Evolutionary conservation across 2,888 invertebrate genomes (phyloP).

Genomic region (Fissipunctia ypsillon): DNA sequence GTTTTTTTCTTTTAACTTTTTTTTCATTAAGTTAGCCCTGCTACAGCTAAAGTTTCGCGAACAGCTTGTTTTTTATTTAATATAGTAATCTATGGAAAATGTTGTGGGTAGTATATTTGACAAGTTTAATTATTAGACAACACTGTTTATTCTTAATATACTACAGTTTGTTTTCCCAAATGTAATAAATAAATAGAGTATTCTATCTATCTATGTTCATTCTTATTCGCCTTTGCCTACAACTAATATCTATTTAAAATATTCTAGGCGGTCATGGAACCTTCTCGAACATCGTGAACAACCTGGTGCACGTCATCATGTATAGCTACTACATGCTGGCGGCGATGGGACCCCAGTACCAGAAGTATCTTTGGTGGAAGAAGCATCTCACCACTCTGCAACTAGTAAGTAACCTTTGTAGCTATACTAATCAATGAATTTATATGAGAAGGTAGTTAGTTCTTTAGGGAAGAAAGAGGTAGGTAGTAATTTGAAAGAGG

Average conservation of each 20-base stretch:
- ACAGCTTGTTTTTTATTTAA: too few relatives aligned
- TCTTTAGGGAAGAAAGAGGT: neutral
- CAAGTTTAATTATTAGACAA: too few relatives aligned
- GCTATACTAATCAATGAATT: neutral
- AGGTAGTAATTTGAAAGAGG: neutral
- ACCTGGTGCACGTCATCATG: conserved; percentile 96
- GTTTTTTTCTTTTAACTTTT: too few relatives aligned
- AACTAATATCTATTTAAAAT: conserved; percentile 2
- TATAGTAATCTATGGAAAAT: too few relatives aligned
- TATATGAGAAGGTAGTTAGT: neutral
- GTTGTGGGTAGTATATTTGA: too few relatives aligned
- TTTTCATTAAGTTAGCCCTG: too few relatives aligned
- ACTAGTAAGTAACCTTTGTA: conserved; percentile 90
- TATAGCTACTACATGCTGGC: conserved; percentile 96
- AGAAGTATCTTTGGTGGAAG: conserved; percentile 97
- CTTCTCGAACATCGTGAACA: conserved; percentile 96
- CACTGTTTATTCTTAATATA: too few relatives aligned
- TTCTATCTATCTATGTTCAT: too few relatives aligned
- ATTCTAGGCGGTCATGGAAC: conserved; percentile 95
- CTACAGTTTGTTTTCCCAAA: too few relatives aligned
- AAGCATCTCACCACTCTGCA: conserved; percentile 96
- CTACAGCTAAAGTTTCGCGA: too few relatives aligned
- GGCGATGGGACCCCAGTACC: conserved; percentile 96
- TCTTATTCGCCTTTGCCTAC: neutral
- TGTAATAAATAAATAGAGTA: too few relatives aligned